Evolutionary conservation across 2,797 vertebrate species (phyloP), one percentile per base, ranked within the genome.

Genomic region (Sebastes iracundus): DNA sequence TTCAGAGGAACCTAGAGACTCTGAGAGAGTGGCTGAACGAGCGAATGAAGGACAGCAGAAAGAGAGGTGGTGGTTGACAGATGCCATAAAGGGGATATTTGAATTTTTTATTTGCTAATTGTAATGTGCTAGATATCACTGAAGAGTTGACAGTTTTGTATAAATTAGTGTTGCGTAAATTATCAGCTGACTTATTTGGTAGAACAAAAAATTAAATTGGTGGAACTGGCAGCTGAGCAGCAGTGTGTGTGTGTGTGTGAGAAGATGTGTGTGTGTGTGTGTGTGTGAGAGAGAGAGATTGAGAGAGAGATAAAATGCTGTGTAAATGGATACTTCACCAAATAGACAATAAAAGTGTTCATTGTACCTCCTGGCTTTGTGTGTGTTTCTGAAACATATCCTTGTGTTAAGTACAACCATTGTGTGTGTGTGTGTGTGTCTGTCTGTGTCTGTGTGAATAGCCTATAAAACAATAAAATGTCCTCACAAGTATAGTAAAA

Each of bases 1-100:
- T 96, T 81, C 90, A 95, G 70, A 96, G 93, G 77, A 96, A 96
- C 88, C 81, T 96, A 25, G 90, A 90, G 68, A 74, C 86, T 46
- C 81, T 97, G 77, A 96, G 91, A 75, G 91, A 76, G 6, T 94
- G 94, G 95, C 72, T 96, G 42, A 87, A 88, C 22, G 72, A 92
- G 52, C 87, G 12, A 28, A 85, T 93, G 20, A 89, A 75, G 16
- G 25, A 60, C 56, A 38, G 18, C 33, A 12, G 30, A 42, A 25
- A 46, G 14, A 70, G 9, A 59, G 16, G 8, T 56, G 13, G 23
- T 71, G 23, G 38, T 18, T 55, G 27, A 46, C 27, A 28, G 8
- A 60, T 18, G 18, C n/a, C 12, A 32, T 3, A 32, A 9, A 46
- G 10, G 4, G 25, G 11, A 53, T 25, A 65, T 49, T 1, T 1